phyloP scores from a whole-genome alignment of 2,888 invertebrate genomes.

The Pherbina coryleti region DNA sequence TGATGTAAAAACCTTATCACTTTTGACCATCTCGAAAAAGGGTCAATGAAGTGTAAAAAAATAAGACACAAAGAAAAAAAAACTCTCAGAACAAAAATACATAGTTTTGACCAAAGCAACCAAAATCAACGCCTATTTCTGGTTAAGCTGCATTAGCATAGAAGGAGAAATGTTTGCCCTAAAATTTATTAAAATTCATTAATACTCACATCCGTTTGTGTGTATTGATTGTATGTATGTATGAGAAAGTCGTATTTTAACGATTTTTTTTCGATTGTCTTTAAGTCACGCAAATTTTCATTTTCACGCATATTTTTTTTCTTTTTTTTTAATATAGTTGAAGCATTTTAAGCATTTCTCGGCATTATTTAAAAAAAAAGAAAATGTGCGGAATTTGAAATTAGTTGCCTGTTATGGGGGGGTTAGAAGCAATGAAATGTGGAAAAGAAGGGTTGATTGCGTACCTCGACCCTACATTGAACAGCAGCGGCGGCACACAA shows the following conservation, averaged over 20 bases:
- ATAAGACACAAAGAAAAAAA: not conserved
- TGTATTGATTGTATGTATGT: too few relatives aligned
- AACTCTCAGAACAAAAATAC: not conserved
- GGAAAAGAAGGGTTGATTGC: not conserved
- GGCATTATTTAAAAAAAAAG: constrained; percentile 3
- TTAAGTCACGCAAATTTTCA: constrained; percentile 29
- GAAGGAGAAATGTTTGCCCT: not conserved
- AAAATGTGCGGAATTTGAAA: constrained; percentile 40
- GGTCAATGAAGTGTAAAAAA: constrained; percentile 2
- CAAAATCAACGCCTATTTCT: constrained; percentile 23
- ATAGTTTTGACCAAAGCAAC: constrained; percentile 5
- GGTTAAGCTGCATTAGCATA: constrained; percentile 20
- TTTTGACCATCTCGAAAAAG: constrained; percentile 31
- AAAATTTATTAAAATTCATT: not conserved
- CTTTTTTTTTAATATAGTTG: not conserved
- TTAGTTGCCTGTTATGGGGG: constrained; percentile 28
- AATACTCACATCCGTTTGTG: not conserved
- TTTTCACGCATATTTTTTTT: constrained; percentile 11
- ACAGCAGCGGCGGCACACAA: not conserved
- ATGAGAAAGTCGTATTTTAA: not conserved
- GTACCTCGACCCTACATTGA: constrained; percentile 1
- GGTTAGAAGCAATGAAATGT: constrained; percentile 2
- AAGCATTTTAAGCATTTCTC: not conserved
- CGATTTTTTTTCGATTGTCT: constrained; percentile 17
- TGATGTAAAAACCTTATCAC: constrained; percentile 29